phyloP scores from a whole-genome alignment of 2,113 vertebrate genomes.

The Mus pahari region DNA sequence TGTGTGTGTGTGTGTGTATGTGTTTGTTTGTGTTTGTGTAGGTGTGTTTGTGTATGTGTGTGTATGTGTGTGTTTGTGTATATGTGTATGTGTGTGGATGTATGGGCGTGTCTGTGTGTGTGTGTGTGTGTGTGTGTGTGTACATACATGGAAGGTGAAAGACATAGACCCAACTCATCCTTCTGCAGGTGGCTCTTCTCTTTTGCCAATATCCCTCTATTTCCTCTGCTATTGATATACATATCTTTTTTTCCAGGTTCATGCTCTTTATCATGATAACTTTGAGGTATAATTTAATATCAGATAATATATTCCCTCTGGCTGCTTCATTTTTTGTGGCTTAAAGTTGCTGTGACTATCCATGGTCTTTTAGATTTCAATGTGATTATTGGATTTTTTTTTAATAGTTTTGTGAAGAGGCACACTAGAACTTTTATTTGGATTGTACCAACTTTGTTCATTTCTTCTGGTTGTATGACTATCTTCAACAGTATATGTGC shows the following conservation, averaged over 20 bases:
- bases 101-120: no score
- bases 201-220: neutral
- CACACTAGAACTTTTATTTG: neutral
- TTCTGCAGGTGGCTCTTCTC: neutral
- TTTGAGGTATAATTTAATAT: neutral
- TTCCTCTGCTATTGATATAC: neutral
- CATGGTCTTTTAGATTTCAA: neutral
- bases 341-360: neutral
- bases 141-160: neutral
- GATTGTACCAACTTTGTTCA: neutral
- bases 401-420: neutral
- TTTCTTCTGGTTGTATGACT: neutral
- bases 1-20: neutral
- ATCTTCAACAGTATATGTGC: neutral
- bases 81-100: neutral
- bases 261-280: no score
- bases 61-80: neutral
- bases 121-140: neutral
- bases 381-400: neutral
- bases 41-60: no score
- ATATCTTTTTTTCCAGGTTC: neutral
- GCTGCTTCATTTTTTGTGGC: no score
- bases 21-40: neutral
- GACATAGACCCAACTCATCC: neutral
- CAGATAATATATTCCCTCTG: neutral